Percentiles rank a stretch among this genome's conserved stretches.
phyloP scores from a whole-genome alignment of 2,888 invertebrate species.

The Tenthredo mesomela region DNA sequence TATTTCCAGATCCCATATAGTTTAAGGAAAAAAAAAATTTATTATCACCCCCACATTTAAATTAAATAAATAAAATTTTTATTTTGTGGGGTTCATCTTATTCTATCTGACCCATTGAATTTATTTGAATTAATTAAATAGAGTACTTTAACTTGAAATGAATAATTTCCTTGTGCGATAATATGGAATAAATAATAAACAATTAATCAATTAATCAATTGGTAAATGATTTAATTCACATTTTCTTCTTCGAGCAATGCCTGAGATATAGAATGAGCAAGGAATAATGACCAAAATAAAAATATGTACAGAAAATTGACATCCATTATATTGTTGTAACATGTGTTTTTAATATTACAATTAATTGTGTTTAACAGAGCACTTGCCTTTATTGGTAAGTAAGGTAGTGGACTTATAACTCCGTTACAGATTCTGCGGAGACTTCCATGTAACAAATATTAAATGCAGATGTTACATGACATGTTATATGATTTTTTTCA shows the following conservation, averaged over 20 bases:
- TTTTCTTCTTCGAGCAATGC: background rate
- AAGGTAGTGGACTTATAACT: conserved; percentile 63
- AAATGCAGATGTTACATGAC: conserved; percentile 60
- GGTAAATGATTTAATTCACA: conserved; percentile 61
- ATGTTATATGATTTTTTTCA: conserved; percentile 70
- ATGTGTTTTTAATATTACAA: conserved; percentile 12
- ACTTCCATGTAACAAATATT: conserved; percentile 43
- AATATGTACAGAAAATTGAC: conserved; percentile 29
- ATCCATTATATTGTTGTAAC: background rate
- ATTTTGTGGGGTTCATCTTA: conserved; percentile 66
- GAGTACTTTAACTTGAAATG: background rate
- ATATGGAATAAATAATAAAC: conserved; percentile 71
- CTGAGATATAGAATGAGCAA: conserved; percentile 4
- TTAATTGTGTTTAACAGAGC: conserved; percentile 51
- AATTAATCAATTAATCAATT: conserved; percentile 72
- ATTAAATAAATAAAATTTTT: conserved; percentile 64
- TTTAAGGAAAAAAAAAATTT: conserved; percentile 57
- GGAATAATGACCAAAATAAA: conserved; percentile 14
- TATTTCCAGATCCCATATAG: conserved; percentile 74
- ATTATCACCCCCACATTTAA: conserved; percentile 62
- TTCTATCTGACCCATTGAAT: conserved; percentile 38
- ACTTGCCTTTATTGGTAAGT: conserved; percentile 72
- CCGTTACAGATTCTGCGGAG: conserved; percentile 31
- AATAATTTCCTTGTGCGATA: conserved; percentile 1
- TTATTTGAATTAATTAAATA: conserved; percentile 27